Evolutionary conservation across 2,888 invertebrate genomes (phyloP).

Genomic region (Odontothrips loti): DNA sequence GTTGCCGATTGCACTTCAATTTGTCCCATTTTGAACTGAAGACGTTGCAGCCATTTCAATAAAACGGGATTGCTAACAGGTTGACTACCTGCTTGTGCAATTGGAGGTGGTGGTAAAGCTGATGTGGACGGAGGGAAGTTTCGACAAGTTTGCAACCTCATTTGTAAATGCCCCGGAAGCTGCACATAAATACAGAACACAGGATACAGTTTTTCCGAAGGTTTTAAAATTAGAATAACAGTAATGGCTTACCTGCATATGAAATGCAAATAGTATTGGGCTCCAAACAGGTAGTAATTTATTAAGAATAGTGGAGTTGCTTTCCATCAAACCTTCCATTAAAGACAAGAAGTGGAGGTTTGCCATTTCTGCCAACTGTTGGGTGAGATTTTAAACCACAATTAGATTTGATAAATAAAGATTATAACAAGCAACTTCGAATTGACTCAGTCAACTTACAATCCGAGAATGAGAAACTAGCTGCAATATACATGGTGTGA

Average conservation of each 20-base stretch:
- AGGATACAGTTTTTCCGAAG: slow-evolving; percentile 29
- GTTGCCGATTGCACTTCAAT: slow-evolving; percentile 89
- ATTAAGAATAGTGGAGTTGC: slow-evolving; percentile 86
- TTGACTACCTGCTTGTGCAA: slow-evolving; percentile 46
- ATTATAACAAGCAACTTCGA: not conserved
- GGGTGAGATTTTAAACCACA: slow-evolving; percentile 37
- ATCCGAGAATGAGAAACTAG: slow-evolving; percentile 74
- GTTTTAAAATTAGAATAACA: not conserved
- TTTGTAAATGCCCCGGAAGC: slow-evolving; percentile 84
- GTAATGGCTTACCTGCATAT: slow-evolving; percentile 59
- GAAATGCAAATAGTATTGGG: slow-evolving; percentile 89
- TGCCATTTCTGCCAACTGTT: slow-evolving; percentile 92
- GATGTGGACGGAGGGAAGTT: slow-evolving; percentile 66
- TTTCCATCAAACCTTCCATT: slow-evolving; percentile 90
- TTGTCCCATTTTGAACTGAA: slow-evolving; percentile 98
- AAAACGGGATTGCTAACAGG: slow-evolving; percentile 54
- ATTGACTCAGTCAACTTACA: not conserved
- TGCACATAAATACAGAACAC: slow-evolving; percentile 46
- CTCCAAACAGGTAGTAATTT: slow-evolving; percentile 94
- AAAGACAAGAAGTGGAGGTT: slow-evolving; percentile 93
- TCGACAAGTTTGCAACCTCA: slow-evolving; percentile 81
- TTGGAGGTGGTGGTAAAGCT: slow-evolving; percentile 46
- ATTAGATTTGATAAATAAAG: slow-evolving; percentile 34
- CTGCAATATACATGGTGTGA: slow-evolving; percentile 92
- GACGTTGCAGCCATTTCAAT: slow-evolving; percentile 80